Conservation (phyloP, 1,140 invertebrate genomes). For the Aphaenogaster ashmeadi region DNA sequence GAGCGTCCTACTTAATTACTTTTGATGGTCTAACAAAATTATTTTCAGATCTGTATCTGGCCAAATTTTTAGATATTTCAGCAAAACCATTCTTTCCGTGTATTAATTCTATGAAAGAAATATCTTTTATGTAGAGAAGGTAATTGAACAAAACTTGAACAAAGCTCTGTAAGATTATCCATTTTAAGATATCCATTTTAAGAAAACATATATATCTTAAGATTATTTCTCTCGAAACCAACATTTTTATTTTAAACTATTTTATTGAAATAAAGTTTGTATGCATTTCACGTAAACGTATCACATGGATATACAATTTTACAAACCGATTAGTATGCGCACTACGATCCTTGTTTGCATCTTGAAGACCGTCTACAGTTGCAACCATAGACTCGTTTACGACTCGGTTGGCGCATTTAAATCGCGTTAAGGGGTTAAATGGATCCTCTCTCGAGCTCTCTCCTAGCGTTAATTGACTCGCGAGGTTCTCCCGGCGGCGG, state of each 20-base stretch:
- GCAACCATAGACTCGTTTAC: conserved; percentile 23
- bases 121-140: background rate
- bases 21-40: no score
- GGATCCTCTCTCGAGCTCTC: background rate
- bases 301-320: background rate
- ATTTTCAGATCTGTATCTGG: no score
- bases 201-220: background rate
- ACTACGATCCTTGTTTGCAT: background rate
- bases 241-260: background rate
- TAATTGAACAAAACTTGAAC: background rate
- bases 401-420: conserved; percentile 42
- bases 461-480: conserved; percentile 39
- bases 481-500: background rate
- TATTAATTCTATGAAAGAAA: background rate
- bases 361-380: background rate
- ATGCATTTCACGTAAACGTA: background rate
- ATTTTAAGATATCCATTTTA: background rate
- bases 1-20: no score
- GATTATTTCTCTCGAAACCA: background rate
- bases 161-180: background rate
- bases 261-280: background rate
- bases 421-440: conserved; percentile 53
- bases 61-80: no score
- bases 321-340: background rate
- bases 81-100: no score